These are phyloP conservation scores for Leptodactylus fuscus DNA, from an alignment of 2,113 vertebrate species.

Conservation along the genomic window DNA sequence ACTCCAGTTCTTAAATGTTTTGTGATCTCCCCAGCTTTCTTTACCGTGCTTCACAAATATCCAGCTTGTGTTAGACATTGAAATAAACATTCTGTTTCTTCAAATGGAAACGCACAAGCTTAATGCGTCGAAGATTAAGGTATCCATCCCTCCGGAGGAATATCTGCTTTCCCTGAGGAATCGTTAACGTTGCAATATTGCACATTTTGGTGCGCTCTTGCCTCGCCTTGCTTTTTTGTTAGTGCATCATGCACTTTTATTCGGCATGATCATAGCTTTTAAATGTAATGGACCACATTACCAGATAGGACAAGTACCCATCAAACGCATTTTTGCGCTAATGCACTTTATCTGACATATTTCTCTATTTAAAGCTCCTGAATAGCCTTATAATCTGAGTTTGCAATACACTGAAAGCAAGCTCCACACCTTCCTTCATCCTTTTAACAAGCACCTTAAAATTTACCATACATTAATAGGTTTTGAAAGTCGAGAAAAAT, in stretches of 20 bases:
- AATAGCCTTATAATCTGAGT: slow-evolving; percentile 30
- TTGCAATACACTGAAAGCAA: slow-evolving; percentile 25
- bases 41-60: not conserved
- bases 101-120: slow-evolving; percentile 36
- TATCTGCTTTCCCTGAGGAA: not conserved
- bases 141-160: slow-evolving; percentile 28
- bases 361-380: slow-evolving; percentile 26
- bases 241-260: slow-evolving; percentile 37
- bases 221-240: not conserved
- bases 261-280: slow-evolving; percentile 46
- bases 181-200: slow-evolving; percentile 23
- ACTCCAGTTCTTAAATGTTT: not conserved
- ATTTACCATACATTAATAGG: not conserved
- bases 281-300: slow-evolving; percentile 54
- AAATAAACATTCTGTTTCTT: slow-evolving; percentile 35
- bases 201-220: slow-evolving; percentile 38
- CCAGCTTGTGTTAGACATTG: not conserved
- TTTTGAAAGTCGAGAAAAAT: not conserved
- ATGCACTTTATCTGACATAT: slow-evolving; percentile 43
- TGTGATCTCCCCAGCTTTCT: not conserved
- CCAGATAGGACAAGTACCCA: slow-evolving; percentile 41
- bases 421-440: not conserved
- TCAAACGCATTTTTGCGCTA: slow-evolving; percentile 26
- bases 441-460: not conserved
- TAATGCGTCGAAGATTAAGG: slow-evolving; percentile 46